These are phyloP conservation scores for Rhamphomyia laevipes DNA, from an alignment of 2,888 invertebrate species.

Conservation along the genomic window DNA sequence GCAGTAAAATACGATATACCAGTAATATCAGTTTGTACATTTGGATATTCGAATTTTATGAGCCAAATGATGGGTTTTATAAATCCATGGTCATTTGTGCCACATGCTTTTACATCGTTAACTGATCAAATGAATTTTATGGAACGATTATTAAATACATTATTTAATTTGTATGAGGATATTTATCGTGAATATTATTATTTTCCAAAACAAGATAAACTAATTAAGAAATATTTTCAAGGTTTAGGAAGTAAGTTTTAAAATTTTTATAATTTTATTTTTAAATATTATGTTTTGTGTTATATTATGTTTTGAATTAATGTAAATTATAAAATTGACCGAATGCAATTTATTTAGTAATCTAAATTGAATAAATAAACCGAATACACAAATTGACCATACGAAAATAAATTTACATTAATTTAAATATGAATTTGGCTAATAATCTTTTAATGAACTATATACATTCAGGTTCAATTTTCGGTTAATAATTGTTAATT, in stretches of 20 bases:
- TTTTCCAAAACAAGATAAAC: conserved; percentile 32
- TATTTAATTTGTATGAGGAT: conserved; percentile 30
- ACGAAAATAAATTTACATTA: too few relatives aligned
- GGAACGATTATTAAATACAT: conserved; percentile 42
- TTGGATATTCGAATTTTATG: conserved; percentile 38
- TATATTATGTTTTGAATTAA: too few relatives aligned
- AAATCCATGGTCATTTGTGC: conserved; percentile 39
- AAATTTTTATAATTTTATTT: neutral
- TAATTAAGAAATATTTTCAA: conserved; percentile 28
- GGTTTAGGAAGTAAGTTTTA: conserved; percentile 21
- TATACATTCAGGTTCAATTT: too few relatives aligned
- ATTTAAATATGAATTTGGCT: too few relatives aligned
- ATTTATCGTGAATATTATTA: conserved; percentile 25
- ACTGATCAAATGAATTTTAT: conserved; percentile 42
- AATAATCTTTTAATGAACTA: too few relatives aligned
- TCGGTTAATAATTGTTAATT: too few relatives aligned
- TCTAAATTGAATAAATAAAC: too few relatives aligned
- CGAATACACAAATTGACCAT: too few relatives aligned
- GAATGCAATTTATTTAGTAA: neutral
- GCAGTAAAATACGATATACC: conserved; percentile 36
- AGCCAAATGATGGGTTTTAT: conserved; percentile 40
- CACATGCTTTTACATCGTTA: conserved; percentile 37
- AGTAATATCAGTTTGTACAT: conserved; percentile 33
- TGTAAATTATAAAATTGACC: neutral
- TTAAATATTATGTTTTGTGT: neutral